Evolutionary conservation across 2,888 invertebrate species (phyloP).

Genomic region (Machimus atricapillus): DNA sequence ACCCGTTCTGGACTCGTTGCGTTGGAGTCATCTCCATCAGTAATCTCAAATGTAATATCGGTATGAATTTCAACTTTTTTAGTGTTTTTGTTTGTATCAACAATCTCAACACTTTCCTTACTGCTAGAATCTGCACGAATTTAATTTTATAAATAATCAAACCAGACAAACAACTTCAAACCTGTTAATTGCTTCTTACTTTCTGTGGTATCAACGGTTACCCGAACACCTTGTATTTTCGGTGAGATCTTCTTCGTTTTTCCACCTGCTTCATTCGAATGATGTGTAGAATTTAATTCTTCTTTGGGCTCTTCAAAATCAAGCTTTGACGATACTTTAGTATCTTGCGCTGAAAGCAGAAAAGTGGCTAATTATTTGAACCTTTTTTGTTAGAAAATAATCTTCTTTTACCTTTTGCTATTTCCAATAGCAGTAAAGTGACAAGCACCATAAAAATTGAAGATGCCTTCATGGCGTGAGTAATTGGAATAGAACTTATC

Average conservation of each 20-base stretch:
- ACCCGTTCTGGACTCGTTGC: slow-evolving; percentile 56
- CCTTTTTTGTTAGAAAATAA: slow-evolving; percentile 48
- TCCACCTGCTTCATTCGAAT: slow-evolving; percentile 12
- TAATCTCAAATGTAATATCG: slow-evolving; percentile 62
- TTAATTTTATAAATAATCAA: neutral
- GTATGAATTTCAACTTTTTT: slow-evolving; percentile 62
- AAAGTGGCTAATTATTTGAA: neutral
- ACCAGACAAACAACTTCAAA: slow-evolving; percentile 49
- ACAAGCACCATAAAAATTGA: neutral
- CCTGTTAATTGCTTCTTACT: slow-evolving; percentile 57
- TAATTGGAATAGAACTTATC: neutral
- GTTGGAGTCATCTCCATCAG: slow-evolving; percentile 56
- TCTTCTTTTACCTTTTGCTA: neutral
- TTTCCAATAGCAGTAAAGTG: neutral
- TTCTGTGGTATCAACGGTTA: slow-evolving; percentile 62
- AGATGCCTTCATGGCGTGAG: neutral
- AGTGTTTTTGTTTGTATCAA: slow-evolving; percentile 56
- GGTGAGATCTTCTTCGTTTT: slow-evolving; percentile 51
- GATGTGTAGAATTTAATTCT: slow-evolving; percentile 12
- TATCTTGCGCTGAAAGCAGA: slow-evolving; percentile 50
- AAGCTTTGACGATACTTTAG: slow-evolving; percentile 58
- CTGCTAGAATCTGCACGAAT: slow-evolving; percentile 53
- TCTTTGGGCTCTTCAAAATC: slow-evolving; percentile 58
- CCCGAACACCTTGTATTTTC: slow-evolving; percentile 62
- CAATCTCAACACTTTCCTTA: slow-evolving; percentile 61